Evolutionary conservation across 2,797 vertebrate species (phyloP).

Genomic region (Taeniopygia guttata): DNA sequence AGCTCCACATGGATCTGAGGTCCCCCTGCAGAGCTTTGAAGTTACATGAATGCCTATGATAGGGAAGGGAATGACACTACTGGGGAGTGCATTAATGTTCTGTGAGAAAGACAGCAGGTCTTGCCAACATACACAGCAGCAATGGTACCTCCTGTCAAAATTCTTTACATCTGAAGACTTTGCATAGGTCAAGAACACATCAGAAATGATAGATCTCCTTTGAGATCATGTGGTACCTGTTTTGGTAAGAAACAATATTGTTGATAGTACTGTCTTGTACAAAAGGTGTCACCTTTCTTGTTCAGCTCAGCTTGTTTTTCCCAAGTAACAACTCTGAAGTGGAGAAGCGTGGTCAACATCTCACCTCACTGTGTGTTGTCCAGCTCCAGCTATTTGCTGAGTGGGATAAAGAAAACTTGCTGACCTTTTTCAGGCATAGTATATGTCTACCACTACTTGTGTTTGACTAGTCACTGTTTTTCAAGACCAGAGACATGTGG

Average conservation of each 20-base stretch:
- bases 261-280: background rate
- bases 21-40: background rate
- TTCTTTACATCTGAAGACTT: background rate
- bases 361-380: background rate
- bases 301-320: background rate
- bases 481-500: background rate
- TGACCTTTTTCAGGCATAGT: background rate
- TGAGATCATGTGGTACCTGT: accelerated
- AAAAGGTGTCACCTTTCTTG: background rate
- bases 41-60: background rate
- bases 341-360: background rate
- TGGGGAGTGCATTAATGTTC: background rate
- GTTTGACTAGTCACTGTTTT: background rate
- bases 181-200: background rate
- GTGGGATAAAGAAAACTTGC: background rate
- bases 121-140: background rate
- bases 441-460: background rate
- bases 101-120: background rate
- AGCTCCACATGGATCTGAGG: background rate
- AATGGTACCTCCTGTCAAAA: background rate
- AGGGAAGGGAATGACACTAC: background rate
- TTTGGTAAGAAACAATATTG: background rate
- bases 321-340: background rate
- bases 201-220: background rate
- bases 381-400: background rate